Evolutionary conservation across 1,140 invertebrate genomes (phyloP).

Genomic region (Macrobrachium rosenbergii): DNA sequence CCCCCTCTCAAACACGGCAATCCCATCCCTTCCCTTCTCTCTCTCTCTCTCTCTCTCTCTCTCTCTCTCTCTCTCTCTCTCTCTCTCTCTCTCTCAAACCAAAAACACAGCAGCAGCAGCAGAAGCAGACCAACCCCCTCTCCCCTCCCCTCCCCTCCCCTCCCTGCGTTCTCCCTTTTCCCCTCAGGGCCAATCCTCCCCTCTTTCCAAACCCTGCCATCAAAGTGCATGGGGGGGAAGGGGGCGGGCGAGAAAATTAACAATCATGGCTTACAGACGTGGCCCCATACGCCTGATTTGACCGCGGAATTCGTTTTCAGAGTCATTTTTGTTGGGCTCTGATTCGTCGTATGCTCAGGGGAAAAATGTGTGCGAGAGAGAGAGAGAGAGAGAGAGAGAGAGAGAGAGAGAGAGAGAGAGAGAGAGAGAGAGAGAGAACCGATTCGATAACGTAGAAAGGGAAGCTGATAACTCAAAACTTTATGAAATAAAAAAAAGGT

Average conservation of each 20-base stretch:
- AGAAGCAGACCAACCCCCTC: background rate
- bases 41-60: background rate
- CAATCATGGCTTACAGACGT: constrained; percentile 51
- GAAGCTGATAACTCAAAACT: background rate
- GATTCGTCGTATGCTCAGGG: background rate
- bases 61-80: background rate
- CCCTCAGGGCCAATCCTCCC: background rate
- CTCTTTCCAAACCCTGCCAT: constrained; percentile 24
- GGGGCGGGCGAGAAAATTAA: constrained; percentile 46
- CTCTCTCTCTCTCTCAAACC: background rate
- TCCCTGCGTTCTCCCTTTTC: background rate
- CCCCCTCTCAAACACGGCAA: background rate
- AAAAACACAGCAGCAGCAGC: too few relatives aligned
- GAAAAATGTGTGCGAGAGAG: background rate
- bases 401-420: constrained; percentile 34
- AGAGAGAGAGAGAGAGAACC: constrained; percentile 34
- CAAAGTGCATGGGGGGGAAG: constrained; percentile 30
- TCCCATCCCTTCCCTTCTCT: background rate
- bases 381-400: constrained; percentile 36
- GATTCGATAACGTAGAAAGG: background rate
- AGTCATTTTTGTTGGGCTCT: constrained; percentile 24
- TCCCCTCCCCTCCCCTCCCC: background rate
- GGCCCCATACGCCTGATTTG: constrained; percentile 47
- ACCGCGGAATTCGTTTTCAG: constrained; percentile 52
- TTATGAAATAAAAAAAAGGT: background rate